A percentile compares a stretch with the other conserved stretches of the same genome.
Evolutionary conservation across 53 echinoderm and acorn worm species (phyloP).

Genomic region (Paelopatides confundens): DNA sequence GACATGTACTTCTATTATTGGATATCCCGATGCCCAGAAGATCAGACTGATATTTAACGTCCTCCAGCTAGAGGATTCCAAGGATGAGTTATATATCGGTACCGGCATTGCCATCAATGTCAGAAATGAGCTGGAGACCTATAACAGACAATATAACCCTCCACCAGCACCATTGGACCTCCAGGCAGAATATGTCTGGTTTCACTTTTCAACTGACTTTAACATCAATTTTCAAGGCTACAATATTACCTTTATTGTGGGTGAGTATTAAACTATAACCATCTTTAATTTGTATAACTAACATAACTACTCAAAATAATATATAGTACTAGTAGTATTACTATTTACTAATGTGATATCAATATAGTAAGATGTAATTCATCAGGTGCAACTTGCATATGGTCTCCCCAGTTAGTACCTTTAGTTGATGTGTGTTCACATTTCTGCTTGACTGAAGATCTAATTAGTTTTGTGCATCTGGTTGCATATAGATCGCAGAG

Average conservation of each 20-base stretch:
- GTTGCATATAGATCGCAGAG: no score
- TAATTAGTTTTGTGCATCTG: no score
- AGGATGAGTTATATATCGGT: slow-evolving; percentile 44
- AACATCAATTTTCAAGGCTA: slow-evolving; percentile 42
- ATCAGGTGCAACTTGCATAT: no score
- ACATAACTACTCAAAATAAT: no score
- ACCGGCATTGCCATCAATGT: slow-evolving; percentile 12
- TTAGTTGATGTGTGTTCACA: no score
- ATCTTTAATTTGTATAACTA: no score
- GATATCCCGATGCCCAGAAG: slow-evolving; percentile 46
- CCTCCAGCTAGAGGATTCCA: slow-evolving; percentile 34
- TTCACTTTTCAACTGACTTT: slow-evolving; percentile 31
- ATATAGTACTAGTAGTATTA: no score
- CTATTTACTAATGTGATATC: no score
- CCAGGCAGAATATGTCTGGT: slow-evolving; percentile 29
- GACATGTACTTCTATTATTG: slow-evolving; percentile 38
- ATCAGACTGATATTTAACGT: slow-evolving; percentile 53
- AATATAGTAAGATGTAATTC: no score
- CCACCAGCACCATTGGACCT: slow-evolving; percentile 41
- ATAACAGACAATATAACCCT: slow-evolving; percentile 21
- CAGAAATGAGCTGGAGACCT: not conserved
- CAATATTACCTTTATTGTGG: slow-evolving; percentile 42
- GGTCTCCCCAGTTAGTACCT: no score
- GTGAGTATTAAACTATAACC: not conserved
- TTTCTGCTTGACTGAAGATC: no score